Evolutionary conservation across 2,797 vertebrate genomes (phyloP), one percentile per base, ranked within the genome.

Genomic region (Molothrus ater): DNA sequence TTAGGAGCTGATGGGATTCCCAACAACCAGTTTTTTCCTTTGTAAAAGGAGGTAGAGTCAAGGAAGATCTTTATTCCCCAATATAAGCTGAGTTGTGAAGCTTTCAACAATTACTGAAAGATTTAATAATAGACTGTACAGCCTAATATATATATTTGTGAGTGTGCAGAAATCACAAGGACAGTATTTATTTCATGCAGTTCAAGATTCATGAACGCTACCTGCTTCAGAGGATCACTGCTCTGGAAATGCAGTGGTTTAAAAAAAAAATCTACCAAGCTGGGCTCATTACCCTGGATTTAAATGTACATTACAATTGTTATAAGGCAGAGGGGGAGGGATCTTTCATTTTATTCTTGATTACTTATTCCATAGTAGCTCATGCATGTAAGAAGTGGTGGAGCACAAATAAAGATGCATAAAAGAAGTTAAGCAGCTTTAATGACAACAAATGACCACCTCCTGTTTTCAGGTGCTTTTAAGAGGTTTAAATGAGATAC

Each of bases 401-500:
- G 76, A 90, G 94, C 94, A 76, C 82, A 94, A 93, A 92, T 88
- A 90, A 92, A 96, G 92, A 94, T 86, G 80, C 92, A 93, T 90
- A 96, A 96, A 94, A 87, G 93, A 89, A 90, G 87, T 92, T 97
- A 94, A 97, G 95, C 92, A 94, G 96, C 91, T 97, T 97, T 96
- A 94, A 85, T 12, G 5, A 78, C 92, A 92, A 93, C 78, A 94
- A 96, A 94, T 95, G 95, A 94, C 96, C 95, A 91, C 95, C 94
- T 97, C 95, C 96, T 95, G 96, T 95, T 95, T 95, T 96, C 93
- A 96, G 96, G 95, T 96, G 93, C 95, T 96, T 96, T 96, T 93
- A 95, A 94, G 96, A 92, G 93, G 93, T 95, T 97, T 96, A 97
- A 96, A 96, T 95, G 88, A 94, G 94, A 95, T 94, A 96, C 93